Conservation (phyloP, 2,888 invertebrate genomes). For the Dromius quadrimaculatus region DNA sequence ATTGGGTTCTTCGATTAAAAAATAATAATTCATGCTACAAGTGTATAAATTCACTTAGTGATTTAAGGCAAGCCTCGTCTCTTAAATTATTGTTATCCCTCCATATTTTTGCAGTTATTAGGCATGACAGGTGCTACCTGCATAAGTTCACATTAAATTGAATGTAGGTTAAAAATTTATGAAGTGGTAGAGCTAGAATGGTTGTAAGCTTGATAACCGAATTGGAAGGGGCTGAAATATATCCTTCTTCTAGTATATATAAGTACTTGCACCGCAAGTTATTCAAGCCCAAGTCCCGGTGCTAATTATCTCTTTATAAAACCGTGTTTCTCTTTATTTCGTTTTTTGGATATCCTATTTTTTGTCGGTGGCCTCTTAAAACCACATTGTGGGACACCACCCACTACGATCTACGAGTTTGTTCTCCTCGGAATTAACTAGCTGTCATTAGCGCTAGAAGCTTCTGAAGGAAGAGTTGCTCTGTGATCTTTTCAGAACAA, state of each 20-base stretch:
- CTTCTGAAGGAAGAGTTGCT: constrained; percentile 8
- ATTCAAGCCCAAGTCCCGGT: background rate
- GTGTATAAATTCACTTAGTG: no score
- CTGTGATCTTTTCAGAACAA: constrained; percentile 5
- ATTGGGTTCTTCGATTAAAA: no score
- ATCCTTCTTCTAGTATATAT: background rate
- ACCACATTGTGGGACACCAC: constrained; percentile 22
- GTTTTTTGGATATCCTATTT: constrained; percentile 4
- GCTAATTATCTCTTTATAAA: constrained; percentile 38
- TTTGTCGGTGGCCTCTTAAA: constrained; percentile 21
- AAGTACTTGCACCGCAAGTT: background rate
- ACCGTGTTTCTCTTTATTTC: constrained; percentile 13
- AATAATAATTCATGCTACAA: no score
- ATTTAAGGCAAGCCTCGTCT: no score
- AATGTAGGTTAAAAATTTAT: no score
- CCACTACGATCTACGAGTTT: background rate
- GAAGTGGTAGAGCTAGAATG: no score
- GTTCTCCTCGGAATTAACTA: constrained; percentile 26
- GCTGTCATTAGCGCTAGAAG: constrained; percentile 38
- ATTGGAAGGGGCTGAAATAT: background rate
- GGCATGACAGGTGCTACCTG: no score
- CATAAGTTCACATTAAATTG: no score
- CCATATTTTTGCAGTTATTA: no score
- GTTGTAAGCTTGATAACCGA: background rate
- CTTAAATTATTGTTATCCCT: no score